These are phyloP conservation scores for Trichoplusia ni DNA, from an alignment of 1,140 invertebrate genomes.

Conservation along the genomic window DNA sequence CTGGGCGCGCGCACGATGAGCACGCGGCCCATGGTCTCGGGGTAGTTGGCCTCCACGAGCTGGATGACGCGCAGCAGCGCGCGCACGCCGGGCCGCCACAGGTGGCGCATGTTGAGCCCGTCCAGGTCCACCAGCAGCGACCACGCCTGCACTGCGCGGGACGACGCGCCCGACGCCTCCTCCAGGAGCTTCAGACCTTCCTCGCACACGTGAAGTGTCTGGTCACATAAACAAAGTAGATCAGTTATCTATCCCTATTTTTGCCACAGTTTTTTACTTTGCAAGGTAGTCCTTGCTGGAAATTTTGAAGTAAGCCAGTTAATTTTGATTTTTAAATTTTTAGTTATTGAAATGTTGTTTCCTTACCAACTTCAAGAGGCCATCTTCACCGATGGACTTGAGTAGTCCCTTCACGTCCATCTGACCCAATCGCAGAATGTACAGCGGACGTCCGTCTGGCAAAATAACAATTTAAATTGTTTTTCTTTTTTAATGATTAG, in stretches of 20 bases:
- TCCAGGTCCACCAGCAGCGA: slow-evolving; percentile 96
- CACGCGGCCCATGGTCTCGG: slow-evolving; percentile 96
- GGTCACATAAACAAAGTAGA: slow-evolving; percentile 27
- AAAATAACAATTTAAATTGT: slow-evolving; percentile 33
- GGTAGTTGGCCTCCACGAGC: slow-evolving; percentile 97
- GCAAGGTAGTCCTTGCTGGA: no score
- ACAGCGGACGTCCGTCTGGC: slow-evolving; percentile 94
- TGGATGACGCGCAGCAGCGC: slow-evolving; percentile 96
- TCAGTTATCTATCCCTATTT: no score
- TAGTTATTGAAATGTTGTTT: neutral
- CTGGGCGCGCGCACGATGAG: slow-evolving; percentile 94
- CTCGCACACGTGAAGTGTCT: slow-evolving; percentile 93
- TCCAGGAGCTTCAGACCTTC: slow-evolving; percentile 91
- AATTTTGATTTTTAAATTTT: no score
- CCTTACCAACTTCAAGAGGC: slow-evolving; percentile 92
- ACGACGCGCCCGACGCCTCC: slow-evolving; percentile 88
- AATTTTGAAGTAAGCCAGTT: no score
- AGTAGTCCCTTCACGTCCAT: slow-evolving; percentile 98
- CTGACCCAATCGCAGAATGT: slow-evolving; percentile 93
- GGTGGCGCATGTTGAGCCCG: slow-evolving; percentile 96
- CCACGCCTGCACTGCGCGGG: slow-evolving; percentile 93
- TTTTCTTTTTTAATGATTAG: no score
- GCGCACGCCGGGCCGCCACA: slow-evolving; percentile 96
- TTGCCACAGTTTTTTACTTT: no score
- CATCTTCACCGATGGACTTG: slow-evolving; percentile 96